These are phyloP conservation scores for Oceanites oceanicus DNA, from an alignment of 2,113 vertebrate species.

Conservation along the genomic window DNA sequence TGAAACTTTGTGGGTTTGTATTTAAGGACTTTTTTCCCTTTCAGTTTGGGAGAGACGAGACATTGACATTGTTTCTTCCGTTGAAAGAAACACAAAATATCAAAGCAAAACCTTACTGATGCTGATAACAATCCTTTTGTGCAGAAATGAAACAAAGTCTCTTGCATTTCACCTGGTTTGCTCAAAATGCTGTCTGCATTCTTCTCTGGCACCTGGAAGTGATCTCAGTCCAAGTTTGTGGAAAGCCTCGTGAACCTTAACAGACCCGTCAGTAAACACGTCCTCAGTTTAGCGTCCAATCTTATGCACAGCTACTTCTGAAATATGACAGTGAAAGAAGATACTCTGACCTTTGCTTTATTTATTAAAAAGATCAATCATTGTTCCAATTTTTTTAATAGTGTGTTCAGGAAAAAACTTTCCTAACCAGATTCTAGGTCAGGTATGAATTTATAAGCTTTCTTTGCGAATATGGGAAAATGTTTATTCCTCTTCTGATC, in stretches of 20 bases:
- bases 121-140: background rate
- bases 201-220: background rate
- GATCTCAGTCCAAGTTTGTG: background rate
- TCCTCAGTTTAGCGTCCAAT: background rate
- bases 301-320: background rate
- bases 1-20: background rate
- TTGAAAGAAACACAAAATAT: background rate
- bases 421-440: background rate
- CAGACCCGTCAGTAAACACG: background rate
- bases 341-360: background rate
- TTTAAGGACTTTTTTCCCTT: background rate
- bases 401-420: background rate
- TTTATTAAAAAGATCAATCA: slow-evolving; percentile 17
- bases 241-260: background rate
- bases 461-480: background rate
- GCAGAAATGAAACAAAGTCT: background rate
- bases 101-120: background rate
- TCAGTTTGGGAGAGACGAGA: background rate
- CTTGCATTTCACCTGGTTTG: background rate
- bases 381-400: background rate
- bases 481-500: background rate
- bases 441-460: background rate
- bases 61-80: background rate
- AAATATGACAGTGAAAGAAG: background rate
- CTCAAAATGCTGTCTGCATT: background rate